A percentile compares a stretch with the other conserved stretches of the same genome.
Evolutionary conservation across 2,888 invertebrate genomes (phyloP).

Genomic region (Ganaspis brasiliensis): DNA sequence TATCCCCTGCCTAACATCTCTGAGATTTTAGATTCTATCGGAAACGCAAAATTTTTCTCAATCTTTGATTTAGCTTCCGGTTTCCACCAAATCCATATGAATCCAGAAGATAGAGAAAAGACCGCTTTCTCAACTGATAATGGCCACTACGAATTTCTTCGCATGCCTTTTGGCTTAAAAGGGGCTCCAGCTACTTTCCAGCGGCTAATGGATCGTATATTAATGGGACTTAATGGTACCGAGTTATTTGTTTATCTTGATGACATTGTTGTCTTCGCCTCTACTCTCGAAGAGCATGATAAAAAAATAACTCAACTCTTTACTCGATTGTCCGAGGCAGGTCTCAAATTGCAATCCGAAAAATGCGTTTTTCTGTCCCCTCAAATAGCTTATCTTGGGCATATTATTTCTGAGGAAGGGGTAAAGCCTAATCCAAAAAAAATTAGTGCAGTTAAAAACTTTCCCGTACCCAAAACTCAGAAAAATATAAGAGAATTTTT

Average conservation of each 20-base stretch:
- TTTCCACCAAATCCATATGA: slow-evolving; percentile 56
- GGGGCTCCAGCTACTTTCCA: slow-evolving; percentile 30
- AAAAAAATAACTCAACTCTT: background rate
- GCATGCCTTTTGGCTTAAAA: slow-evolving; percentile 65
- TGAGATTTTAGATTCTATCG: background rate
- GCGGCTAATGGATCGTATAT: background rate
- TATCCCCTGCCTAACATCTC: slow-evolving; percentile 38
- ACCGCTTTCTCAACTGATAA: slow-evolving; percentile 61
- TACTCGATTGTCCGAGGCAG: background rate
- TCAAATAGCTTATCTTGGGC: background rate
- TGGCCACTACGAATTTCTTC: slow-evolving; percentile 60
- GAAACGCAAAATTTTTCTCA: slow-evolving; percentile 47
- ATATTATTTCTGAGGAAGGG: background rate
- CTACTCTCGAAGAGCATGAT: background rate
- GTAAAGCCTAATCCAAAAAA: background rate
- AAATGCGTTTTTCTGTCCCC: background rate
- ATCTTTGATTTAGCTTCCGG: slow-evolving; percentile 50
- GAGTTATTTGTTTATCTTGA: slow-evolving; percentile 30
- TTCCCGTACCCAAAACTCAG: background rate
- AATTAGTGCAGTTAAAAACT: background rate
- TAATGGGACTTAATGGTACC: background rate
- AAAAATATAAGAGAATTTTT: background rate
- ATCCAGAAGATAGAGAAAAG: slow-evolving; percentile 55
- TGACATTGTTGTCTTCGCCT: background rate
- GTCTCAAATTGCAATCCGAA: background rate